Percentiles rank a stretch among this genome's conserved stretches.
These are phyloP conservation scores for Gambusia yucatana DNA, from an alignment of 2,797 vertebrate species.

Conservation along the genomic window DNA sequence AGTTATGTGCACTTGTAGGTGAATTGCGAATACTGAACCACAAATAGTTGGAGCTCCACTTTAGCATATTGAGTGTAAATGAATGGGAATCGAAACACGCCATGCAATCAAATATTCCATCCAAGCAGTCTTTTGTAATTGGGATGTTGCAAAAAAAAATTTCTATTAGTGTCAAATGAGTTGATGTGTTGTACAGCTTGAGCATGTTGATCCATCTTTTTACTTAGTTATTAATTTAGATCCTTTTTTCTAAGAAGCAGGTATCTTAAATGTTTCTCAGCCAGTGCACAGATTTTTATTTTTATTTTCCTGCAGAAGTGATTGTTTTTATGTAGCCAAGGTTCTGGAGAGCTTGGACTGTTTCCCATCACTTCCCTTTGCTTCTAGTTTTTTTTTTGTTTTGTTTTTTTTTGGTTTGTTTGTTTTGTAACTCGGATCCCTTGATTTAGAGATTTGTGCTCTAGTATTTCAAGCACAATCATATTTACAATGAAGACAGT, in stretches of 20 bases:
- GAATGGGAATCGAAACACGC: background rate
- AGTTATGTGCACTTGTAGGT: background rate
- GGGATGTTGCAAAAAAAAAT: background rate
- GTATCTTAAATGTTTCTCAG: background rate
- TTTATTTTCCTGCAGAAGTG: too few relatives aligned
- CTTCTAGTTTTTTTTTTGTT: background rate
- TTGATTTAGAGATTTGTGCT: background rate
- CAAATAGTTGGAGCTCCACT: background rate
- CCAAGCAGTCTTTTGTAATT: background rate
- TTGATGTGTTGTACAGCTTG: background rate
- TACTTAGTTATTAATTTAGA: background rate
- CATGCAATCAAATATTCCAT: background rate
- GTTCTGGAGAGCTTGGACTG: too few relatives aligned
- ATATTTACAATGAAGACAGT: background rate
- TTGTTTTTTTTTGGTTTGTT: background rate
- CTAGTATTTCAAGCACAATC: background rate
- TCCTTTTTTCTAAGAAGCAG: background rate
- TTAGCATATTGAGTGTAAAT: background rate
- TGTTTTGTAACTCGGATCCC: too few relatives aligned
- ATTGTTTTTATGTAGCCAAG: background rate
- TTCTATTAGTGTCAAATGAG: background rate
- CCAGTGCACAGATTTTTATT: background rate
- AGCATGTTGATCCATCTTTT: background rate
- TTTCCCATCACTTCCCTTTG: background rate
- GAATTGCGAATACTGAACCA: background rate